Base-by-base conservation (phyloP, 1,140 invertebrate species). In the Drosophila quadrilineata region DNA sequence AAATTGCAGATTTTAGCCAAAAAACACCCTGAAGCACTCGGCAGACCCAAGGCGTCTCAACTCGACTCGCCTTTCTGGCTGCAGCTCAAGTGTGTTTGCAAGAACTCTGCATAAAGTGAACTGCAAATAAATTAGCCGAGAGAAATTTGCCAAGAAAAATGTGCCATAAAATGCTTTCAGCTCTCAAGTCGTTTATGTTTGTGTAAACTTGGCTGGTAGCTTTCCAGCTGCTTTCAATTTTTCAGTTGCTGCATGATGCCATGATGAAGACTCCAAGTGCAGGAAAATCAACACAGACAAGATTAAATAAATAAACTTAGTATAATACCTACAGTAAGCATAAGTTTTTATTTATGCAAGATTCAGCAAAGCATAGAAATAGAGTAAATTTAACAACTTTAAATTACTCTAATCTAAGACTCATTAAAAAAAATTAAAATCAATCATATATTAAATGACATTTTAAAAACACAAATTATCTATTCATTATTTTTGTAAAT, bases 111-210 rank as follows among this genome's bases (percentile, higher is more conserved):
- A 54, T 29, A 65, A 56, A 84, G 73, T 84, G 53, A 76, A 84
- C 57, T 67, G 68, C 73, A 85, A 84, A 85, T 74, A 82, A 82
- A 82, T 77, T 73, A 74, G 35, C 41, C 57, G 53, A 54, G 68
- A 48, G 31, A 54, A 84, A 71, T 65, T 71, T 41, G 40, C 46
- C 29, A 58, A 62, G 64, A 70, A 77, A 82, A 54, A 35, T 67
- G n/a, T n/a, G 46, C 38, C 54, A 48, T 50, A 50, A 79, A 80
- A 62, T 73, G 54, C 69, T 46, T 63, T 76, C 54, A 56, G 56
- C 33, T n/a, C n/a, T 72, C 14, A 38, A 71, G 36, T 60, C 40
- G 26, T 49, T 64, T 43, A 26, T 59, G 46, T 59, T 62, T 74
- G 38, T 65, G 26, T 21, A 41, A 59, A 69, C 59, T 67, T 62